Percentiles rank a stretch among this genome's conserved stretches.
These are phyloP conservation scores for Latheticus oryzae DNA, from an alignment of 2,888 invertebrate species.

Conservation along the genomic window DNA sequence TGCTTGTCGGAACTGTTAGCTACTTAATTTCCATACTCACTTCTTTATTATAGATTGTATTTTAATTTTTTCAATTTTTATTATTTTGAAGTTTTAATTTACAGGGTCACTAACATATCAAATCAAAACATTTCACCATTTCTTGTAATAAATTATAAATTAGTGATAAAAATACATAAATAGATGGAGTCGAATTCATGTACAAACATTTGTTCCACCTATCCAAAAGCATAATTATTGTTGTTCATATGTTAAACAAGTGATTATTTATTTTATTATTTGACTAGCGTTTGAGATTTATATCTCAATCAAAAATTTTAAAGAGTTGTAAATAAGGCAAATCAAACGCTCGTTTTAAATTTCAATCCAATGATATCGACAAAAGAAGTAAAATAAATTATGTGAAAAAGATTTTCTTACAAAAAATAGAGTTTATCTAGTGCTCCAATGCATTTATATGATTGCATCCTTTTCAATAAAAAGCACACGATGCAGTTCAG, in stretches of 20 bases:
- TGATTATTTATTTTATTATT: too few relatives aligned
- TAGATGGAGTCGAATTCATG: slow-evolving; percentile 1
- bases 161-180: too few relatives aligned
- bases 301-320: slow-evolving; percentile 15
- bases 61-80: slow-evolving; percentile 26
- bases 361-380: slow-evolving; percentile 17
- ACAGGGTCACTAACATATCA: slow-evolving; percentile 21
- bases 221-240: too few relatives aligned
- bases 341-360: slow-evolving; percentile 21
- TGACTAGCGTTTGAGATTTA: slow-evolving; percentile 14
- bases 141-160: too few relatives aligned
- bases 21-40: slow-evolving; percentile 30
- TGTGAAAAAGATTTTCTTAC: too few relatives aligned
- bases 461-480: slow-evolving; percentile 37
- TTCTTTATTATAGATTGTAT: slow-evolving; percentile 19
- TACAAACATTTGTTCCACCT: slow-evolving; percentile 8
- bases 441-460: slow-evolving; percentile 33
- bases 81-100: slow-evolving; percentile 22
- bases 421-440: too few relatives aligned
- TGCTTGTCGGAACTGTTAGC: slow-evolving; percentile 26
- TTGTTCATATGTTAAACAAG: too few relatives aligned
- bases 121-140: slow-evolving; percentile 22
- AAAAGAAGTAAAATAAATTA: slow-evolving; percentile 7
- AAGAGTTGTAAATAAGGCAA: slow-evolving; percentile 22
- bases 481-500: slow-evolving; percentile 3